Percentiles rank a stretch among this genome's conserved stretches.
These are phyloP conservation scores for Polyodon spathula DNA, from an alignment of 2,113 vertebrate species.

Conservation along the genomic window DNA sequence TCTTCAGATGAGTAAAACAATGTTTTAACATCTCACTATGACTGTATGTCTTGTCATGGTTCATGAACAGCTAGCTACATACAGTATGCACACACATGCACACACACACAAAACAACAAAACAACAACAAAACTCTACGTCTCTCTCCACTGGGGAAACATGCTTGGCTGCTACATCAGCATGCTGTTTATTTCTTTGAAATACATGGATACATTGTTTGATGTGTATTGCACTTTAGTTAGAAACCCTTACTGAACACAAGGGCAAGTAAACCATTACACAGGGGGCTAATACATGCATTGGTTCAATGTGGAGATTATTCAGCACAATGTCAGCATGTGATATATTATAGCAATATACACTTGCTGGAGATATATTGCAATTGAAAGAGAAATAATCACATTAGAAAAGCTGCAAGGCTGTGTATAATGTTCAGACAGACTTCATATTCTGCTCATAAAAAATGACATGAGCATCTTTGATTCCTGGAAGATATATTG, in stretches of 20 bases:
- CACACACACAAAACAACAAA: too few relatives aligned
- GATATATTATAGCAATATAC: slow-evolving; percentile 40
- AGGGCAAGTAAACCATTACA: slow-evolving; percentile 22
- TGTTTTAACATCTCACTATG: too few relatives aligned
- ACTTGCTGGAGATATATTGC: slow-evolving; percentile 28
- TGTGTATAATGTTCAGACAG: slow-evolving; percentile 39
- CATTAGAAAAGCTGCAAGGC: slow-evolving; percentile 35
- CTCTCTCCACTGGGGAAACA: too few relatives aligned
- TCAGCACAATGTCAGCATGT: slow-evolving; percentile 17
- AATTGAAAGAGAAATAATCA: slow-evolving; percentile 43
- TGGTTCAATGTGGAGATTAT: slow-evolving; percentile 26
- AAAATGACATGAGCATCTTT: slow-evolving; percentile 42
- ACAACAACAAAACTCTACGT: too few relatives aligned
- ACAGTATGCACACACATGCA: too few relatives aligned
- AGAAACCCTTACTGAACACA: slow-evolving; percentile 25
- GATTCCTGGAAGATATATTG: slow-evolving; percentile 37
- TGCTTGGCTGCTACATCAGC: too few relatives aligned
- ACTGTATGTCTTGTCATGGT: too few relatives aligned
- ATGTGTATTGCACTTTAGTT: slow-evolving; percentile 25
- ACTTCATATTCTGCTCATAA: slow-evolving; percentile 46
- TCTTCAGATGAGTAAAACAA: too few relatives aligned
- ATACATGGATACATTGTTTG: slow-evolving; percentile 9
- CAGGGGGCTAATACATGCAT: slow-evolving; percentile 18
- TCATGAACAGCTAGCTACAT: too few relatives aligned
- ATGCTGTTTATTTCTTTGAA: not conserved